Percentiles rank a stretch among this genome's conserved stretches.
phyloP scores from a whole-genome alignment of 2,113 vertebrate species.

The Anhinga rufa region DNA sequence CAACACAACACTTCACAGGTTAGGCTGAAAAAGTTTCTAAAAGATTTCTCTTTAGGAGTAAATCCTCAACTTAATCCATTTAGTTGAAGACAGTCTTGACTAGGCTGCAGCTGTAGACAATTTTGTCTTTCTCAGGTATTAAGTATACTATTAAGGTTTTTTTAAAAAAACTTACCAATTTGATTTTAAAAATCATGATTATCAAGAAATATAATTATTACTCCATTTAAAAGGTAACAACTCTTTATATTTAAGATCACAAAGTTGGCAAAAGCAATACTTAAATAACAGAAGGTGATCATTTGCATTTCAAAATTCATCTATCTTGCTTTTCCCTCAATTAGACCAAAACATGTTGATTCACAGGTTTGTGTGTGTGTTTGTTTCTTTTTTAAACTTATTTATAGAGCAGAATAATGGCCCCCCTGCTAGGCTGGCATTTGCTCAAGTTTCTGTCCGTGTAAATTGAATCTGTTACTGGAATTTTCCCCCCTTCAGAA shows the following conservation, averaged over 20 bases:
- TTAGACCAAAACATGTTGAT: slow-evolving; percentile 83
- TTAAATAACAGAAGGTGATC: slow-evolving; percentile 79
- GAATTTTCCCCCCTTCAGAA: slow-evolving; percentile 78
- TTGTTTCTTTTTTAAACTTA: slow-evolving; percentile 78
- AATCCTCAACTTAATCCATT: not conserved
- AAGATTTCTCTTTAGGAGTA: not conserved
- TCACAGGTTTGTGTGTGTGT: slow-evolving; percentile 74
- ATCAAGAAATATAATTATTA: not conserved
- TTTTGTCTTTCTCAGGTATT: slow-evolving; percentile 22
- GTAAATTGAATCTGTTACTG: slow-evolving; percentile 80
- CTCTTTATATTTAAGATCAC: slow-evolving; percentile 64
- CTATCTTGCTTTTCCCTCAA: slow-evolving; percentile 76
- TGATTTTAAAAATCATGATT: not conserved
- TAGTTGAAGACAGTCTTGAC: slow-evolving; percentile 1
- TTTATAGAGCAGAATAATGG: slow-evolving; percentile 82
- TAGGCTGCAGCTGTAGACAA: not conserved
- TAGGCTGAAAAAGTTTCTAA: slow-evolving; percentile 14
- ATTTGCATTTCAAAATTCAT: slow-evolving; percentile 82
- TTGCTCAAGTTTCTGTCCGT: slow-evolving; percentile 80
- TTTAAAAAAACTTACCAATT: not conserved
- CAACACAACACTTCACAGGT: slow-evolving; percentile 12
- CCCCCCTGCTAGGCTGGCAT: slow-evolving; percentile 80
- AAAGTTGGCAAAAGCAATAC: slow-evolving; percentile 60
- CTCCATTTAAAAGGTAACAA: slow-evolving; percentile 13
- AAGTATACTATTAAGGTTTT: not conserved